These are phyloP conservation scores for Arctopsyche grandis DNA, from an alignment of 1,140 invertebrate genomes.

Conservation along the genomic window DNA sequence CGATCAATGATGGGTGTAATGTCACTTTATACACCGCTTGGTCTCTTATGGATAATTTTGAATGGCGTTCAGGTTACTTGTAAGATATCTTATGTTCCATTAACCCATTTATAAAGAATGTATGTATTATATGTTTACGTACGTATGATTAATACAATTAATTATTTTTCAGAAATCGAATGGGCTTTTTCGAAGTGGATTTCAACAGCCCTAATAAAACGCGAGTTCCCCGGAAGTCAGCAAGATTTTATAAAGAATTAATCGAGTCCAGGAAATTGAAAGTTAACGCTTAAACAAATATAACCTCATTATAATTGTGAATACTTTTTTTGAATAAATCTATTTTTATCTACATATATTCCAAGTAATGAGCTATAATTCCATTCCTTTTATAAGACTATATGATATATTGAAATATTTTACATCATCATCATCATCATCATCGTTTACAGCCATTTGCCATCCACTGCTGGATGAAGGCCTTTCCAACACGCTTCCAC, in stretches of 20 bases:
- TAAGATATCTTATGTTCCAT: slow-evolving; percentile 50
- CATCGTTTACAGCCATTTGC: too few species aligned
- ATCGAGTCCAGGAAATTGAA: slow-evolving; percentile 57
- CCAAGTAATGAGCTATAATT: too few species aligned
- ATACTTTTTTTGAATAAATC: neutral
- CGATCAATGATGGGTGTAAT: slow-evolving; percentile 57
- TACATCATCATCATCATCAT: too few species aligned
- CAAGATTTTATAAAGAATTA: slow-evolving; percentile 65
- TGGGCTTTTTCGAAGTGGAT: slow-evolving; percentile 76
- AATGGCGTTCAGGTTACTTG: slow-evolving; percentile 67
- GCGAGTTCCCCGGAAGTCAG: slow-evolving; percentile 73
- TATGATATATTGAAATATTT: neutral
- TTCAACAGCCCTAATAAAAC: slow-evolving; percentile 70
- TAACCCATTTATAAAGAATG: neutral
- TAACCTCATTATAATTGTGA: neutral
- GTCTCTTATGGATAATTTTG: slow-evolving; percentile 74
- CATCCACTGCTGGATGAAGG: too few species aligned
- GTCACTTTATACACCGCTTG: slow-evolving; percentile 70
- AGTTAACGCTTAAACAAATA: neutral
- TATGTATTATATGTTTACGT: neutral
- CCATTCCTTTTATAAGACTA: too few species aligned
- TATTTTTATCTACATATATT: neutral
- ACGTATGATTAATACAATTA: neutral
- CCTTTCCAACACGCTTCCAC: too few species aligned
- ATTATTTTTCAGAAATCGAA: slow-evolving; percentile 66